Evolutionary conservation across 2,888 invertebrate genomes (phyloP), one percentile per base, ranked within the genome.

Genomic region (Drosophila falleni): DNA sequence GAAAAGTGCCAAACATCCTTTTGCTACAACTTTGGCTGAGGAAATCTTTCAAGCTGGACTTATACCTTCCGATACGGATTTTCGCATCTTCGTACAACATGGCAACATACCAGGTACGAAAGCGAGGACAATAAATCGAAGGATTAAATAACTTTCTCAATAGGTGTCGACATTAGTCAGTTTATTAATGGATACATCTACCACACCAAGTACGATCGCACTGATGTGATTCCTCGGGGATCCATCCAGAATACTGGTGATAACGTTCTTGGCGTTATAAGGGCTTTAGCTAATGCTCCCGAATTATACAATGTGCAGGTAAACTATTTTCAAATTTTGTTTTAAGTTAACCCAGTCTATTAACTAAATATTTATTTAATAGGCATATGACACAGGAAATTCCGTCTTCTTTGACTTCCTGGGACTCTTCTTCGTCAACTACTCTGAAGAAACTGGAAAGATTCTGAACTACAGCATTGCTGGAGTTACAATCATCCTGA

Each of bases 151-250:
- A 10, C 6, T 37, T 23, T 8, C 5, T 31, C 13, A 1, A 0
- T 11, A 95, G 96, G 96, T 13, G 89, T 97, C 46, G 97, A 97
- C 91, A 94, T 97, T 83, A 97, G 96, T 0, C 96, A 96, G 16
- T 61, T 68, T 8, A 35, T 95, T 54, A 96, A 96, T 93, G 96
- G 96, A 0, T 95, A 95, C 89, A 95, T 96, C 13, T 96, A 97
- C 91, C 96, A 97, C 91, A 96, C 97, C 0, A 94, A 95, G 46
- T 95, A 95, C 91, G 97, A 97, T 91, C 91, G 90, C 35, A 94
- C 94, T 0, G 93, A 93, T 1, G 92, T 94, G 5, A 93, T 97
- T 26, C 93, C 94, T 11, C 90, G 93, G 0, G 96, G 96, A 0
- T 95, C 96, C 3, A 90, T 96, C 23, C 97, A 97, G 90, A 93